phyloP scores from a whole-genome alignment of 1,140 invertebrate genomes.

The Ips typographus region DNA sequence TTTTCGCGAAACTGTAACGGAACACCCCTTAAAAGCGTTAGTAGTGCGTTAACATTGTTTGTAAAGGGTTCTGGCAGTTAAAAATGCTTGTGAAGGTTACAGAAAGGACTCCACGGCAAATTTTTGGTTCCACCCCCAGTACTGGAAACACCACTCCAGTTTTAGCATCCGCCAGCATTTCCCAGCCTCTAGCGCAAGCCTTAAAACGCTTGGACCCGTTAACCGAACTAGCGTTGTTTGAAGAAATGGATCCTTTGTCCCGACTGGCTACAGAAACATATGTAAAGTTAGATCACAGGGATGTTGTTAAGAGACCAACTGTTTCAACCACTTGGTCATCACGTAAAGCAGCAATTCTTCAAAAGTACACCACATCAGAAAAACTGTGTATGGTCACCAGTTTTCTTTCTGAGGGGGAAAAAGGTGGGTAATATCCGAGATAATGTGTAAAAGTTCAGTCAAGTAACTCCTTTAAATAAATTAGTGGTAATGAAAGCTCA shows the following conservation, averaged over 20 bases:
- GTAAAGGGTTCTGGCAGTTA: not conserved
- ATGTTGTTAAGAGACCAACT: constrained; percentile 47
- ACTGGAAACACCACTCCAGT: constrained; percentile 57
- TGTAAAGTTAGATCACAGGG: not conserved
- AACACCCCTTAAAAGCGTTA: constrained; percentile 61
- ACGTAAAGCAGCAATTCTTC: constrained; percentile 73
- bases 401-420: constrained; percentile 78
- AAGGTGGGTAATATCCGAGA: constrained; percentile 58
- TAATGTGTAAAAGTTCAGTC: constrained; percentile 6
- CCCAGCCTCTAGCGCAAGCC: constrained; percentile 62
- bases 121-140: constrained; percentile 54
- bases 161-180: constrained; percentile 52
- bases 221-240: constrained; percentile 64
- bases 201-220: constrained; percentile 75
- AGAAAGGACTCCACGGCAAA: constrained; percentile 54
- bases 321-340: constrained; percentile 69
- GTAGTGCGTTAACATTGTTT: constrained; percentile 46
- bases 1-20: constrained; percentile 20
- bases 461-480: constrained; percentile 41
- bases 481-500: constrained; percentile 75
- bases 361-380: constrained; percentile 88
- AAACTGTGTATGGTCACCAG: constrained; percentile 88
- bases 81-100: constrained; percentile 48
- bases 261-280: constrained; percentile 64
- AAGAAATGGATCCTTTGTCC: constrained; percentile 66